Evolutionary conservation across 2,113 vertebrate species (phyloP).

Genomic region (Canis aureus): DNA sequence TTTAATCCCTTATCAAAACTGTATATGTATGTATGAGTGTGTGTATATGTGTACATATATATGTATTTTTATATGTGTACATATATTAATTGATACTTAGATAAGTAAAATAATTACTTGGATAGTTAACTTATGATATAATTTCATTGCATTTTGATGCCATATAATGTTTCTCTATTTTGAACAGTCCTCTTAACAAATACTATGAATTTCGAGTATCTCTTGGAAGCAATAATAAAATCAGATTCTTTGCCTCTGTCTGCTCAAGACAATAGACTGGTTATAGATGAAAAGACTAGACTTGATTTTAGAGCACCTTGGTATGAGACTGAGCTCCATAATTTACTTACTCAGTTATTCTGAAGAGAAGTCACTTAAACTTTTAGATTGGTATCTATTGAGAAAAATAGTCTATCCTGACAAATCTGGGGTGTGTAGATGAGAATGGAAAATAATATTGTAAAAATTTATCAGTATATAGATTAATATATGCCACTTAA

Average conservation of each 20-base stretch:
- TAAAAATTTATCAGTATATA: background rate
- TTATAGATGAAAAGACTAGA: background rate
- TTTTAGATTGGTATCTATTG: background rate
- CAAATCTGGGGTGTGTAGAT: background rate
- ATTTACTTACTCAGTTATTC: background rate
- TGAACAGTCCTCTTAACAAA: background rate
- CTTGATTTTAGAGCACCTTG: background rate
- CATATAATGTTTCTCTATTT: background rate
- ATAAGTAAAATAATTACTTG: background rate
- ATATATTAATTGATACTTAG: background rate
- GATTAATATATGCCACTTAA: background rate
- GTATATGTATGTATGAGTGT: background rate
- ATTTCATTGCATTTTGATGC: background rate
- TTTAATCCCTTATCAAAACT: background rate
- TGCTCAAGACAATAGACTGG: background rate
- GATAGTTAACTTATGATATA: background rate
- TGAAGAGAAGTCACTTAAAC: background rate
- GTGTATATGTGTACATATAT: background rate
- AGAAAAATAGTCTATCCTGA: slow-evolving; percentile 17
- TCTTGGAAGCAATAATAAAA: background rate
- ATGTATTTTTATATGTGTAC: background rate
- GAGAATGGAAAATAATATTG: background rate
- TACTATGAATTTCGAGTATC: background rate
- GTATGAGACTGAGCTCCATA: background rate
- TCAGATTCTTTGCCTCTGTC: background rate